Base-by-base conservation (phyloP, 2,113 vertebrate species). In the Amazona vittata region DNA sequence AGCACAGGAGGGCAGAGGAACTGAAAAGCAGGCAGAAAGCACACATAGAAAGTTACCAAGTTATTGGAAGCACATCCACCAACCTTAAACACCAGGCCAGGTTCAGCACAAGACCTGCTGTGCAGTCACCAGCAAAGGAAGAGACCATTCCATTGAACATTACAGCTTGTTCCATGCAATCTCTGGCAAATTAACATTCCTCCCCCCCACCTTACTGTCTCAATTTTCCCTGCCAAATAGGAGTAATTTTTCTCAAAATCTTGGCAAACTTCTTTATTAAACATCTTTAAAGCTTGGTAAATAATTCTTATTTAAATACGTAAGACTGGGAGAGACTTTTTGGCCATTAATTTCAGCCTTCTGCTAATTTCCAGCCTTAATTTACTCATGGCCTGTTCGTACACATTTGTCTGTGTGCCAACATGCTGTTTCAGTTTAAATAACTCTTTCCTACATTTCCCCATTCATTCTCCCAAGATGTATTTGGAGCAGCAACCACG, bases 311-410 rank as follows among this genome's bases (percentile, higher is more conserved):
- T 79, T 96, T 91, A 87, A 93, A 82, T 87, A 89, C 35, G 7
- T 60, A 87, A 91, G 62, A 68, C 83, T 3, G 5, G 0, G 52
- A 17, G 9, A 89, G 77, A 62, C 31, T n/a, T 93, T 95, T 49
- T 93, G 81, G 65, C 57, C 94, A 89, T 94, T 85, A 91, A 92
- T 95, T 90, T 94, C 62, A 91, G 62, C 44, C 81, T 85, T 68
- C 84, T 85, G 86, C 75, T 96, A 97, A 96, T 95, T 96, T 77
- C 82, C 90, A 91, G 75, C 49, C 46, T 86, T 70, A 83, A 95
- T 94, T 93, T 96, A 96, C 95, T 93, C 84, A 90, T 37, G 67
- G 82, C 63, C 53, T 85, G 84, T 33, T 94, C 78, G 39, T 90
- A 91, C 25, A 78, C 84, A 83, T 96, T 94, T 91, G 91, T 83